These are phyloP conservation scores for Halichoeres trimaculatus DNA, from an alignment of 2,113 vertebrate genomes.

Conservation along the genomic window DNA sequence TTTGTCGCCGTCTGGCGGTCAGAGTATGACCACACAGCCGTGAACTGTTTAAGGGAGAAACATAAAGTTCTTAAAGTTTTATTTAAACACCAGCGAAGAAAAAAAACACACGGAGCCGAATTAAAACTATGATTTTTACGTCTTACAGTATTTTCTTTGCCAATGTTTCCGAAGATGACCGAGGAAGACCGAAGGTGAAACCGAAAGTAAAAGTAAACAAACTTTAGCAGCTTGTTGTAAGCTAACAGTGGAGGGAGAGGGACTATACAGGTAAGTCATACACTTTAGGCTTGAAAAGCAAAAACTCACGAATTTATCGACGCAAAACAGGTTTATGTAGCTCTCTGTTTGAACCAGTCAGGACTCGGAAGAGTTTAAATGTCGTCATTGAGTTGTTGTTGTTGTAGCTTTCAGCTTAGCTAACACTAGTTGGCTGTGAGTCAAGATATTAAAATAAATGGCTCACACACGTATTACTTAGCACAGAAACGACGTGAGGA, in stretches of 20 bases:
- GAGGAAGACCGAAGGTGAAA: constrained; percentile 7
- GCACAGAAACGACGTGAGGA: too few species aligned
- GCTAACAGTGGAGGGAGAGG: background rate
- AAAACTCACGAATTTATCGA: background rate
- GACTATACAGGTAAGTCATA: background rate
- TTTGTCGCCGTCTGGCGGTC: constrained; percentile 41
- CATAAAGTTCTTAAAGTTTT: background rate
- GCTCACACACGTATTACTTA: too few species aligned
- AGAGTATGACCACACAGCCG: fast-evolving
- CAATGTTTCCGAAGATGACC: too few species aligned
- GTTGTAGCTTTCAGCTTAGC: background rate
- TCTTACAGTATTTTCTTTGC: too few species aligned
- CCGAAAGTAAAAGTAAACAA: constrained; percentile 38
- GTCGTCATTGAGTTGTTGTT: background rate
- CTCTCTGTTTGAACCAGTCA: background rate
- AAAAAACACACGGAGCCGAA: background rate
- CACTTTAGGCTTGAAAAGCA: fast-evolving
- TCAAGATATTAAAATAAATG: too few species aligned
- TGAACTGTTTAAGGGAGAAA: background rate
- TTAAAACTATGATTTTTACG: fast-evolving
- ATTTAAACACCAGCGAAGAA: fast-evolving
- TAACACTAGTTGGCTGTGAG: too few species aligned
- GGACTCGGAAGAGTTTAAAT: background rate
- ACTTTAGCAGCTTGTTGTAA: background rate
- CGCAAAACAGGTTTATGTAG: background rate